Evolutionary conservation across 2,113 vertebrate genomes (phyloP), one percentile per base, ranked within the genome.

Genomic region (Brevimyrus niger): DNA sequence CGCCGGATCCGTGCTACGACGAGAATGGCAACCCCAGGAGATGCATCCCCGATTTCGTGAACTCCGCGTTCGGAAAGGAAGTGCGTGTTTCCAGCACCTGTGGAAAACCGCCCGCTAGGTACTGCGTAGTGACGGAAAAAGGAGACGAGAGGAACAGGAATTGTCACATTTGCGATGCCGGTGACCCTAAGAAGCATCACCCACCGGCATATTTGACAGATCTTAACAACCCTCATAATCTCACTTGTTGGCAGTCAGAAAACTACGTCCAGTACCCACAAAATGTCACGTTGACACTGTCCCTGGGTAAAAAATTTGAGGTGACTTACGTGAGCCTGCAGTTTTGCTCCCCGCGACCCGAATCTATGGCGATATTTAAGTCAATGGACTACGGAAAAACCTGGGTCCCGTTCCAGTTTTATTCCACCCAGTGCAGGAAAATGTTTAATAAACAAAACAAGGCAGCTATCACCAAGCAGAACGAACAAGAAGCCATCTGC

Each of bases 181-280:
- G 94, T 0, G 98, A 99, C 91, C 97, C 98, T 90, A 97, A 97
- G 93, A 98, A 97, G 92, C 95, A 96, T 85, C 98, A 97, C 89
- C 98, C 98, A 27, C 96, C 98, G 15, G 94, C 98, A 53, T 99
- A 98, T 91, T 93, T 99, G 84, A 99, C 98, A 4, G 98, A 99
- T 92, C 98, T 99, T 92, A 99, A 99, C 97, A 99, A 99, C 94
- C 98, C 98, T 27, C 98, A 99, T 96, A 99, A 99, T 95, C 96
- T 99, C 93, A 99, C 98, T 58, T 99, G 98, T 95, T 99, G 98
- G 98, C 98, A 98, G 94, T 99, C 98, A 0, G 98, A 99, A 91
- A 98, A 96, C 95, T 98, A 97, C 95, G 92, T 96, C 92, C 98
- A 99, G 94, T 97, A 95, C 65, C 98, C 98, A 83, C 98, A 97